Evolutionary conservation across 2,797 vertebrate genomes (phyloP), one percentile per base, ranked within the genome.

Genomic region (Siniperca undulata): DNA sequence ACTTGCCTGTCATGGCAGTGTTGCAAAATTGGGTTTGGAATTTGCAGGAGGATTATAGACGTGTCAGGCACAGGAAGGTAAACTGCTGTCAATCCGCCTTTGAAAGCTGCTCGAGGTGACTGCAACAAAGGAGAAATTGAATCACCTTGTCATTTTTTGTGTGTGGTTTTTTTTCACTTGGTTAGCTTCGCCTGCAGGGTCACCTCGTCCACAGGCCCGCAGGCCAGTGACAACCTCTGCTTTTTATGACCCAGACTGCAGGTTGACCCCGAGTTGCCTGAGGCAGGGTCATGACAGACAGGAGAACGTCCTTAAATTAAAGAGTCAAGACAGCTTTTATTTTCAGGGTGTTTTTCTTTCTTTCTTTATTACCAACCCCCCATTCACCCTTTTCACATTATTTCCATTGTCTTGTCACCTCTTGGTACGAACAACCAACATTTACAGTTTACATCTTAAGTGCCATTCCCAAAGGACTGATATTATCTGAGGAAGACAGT

Each of bases 201-300:
- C 76, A 60, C 22, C 74, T 74, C 55, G 8, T 73, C 75, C 56
- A 9, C 59, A 62, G 61, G 53, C 68, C 85, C 34, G 13, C 27
- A 6, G 78, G 83, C 84, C 72, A 4, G 48, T 52, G 77, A 36
- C 77, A 77, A 72, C 70, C 80, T 86, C 58, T 70, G 67, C 38
- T 78, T 74, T 89, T 87, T 79, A 89, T 77, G 80, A 84, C 81
- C 76, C 84, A 83, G 89, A 89, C 91, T 88, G 65, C 70, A 79
- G 70, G 27, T 70, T 88, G 89, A 92, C 90, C 89, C 79, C 22
- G 5, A 59, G 65, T 40, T 27, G 86, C 92, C 80, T 4, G 27
- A 85, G 85, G 88, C 59, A 3, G 81, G 90, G 86, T 92, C 90
- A 62, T n/a, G 50, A 61, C 68, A 76, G 59, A 36, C 53, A 17